Percentiles rank a stretch among this genome's conserved stretches.
Conservation (phyloP, 2,113 vertebrate species). For the Sula dactylatra region DNA sequence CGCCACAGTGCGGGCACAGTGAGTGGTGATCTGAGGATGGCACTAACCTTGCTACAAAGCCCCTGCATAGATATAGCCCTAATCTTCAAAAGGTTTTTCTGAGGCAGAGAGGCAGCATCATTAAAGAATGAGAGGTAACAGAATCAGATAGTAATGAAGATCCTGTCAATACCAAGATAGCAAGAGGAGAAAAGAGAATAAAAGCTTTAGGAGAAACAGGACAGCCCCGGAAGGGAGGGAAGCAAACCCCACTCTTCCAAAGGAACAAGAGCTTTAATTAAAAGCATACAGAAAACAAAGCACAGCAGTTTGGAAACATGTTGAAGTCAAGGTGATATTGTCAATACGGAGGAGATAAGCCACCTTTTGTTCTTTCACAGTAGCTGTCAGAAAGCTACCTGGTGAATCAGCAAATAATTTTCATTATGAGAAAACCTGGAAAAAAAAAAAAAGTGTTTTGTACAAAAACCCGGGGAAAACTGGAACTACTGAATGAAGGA, state of each 20-base stretch:
- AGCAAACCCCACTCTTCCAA: neutral
- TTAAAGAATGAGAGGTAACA: neutral
- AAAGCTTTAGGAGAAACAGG: neutral
- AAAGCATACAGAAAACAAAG: neutral
- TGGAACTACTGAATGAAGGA: neutral
- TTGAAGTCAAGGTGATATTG: neutral
- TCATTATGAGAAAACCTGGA: neutral
- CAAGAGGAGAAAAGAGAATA: neutral
- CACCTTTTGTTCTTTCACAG: neutral
- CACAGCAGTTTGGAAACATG: neutral
- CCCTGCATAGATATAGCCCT: neutral
- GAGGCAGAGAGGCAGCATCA: neutral
- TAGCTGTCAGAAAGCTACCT: neutral
- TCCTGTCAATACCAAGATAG: neutral
- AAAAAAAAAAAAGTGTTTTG: neutral
- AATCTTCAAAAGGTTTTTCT: neutral
- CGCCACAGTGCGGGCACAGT: accelerated
- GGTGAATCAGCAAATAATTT: neutral
- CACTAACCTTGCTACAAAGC: neutral
- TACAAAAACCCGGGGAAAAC: neutral
- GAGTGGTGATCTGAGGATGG: neutral
- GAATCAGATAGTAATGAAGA: neutral
- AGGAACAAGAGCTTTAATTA: neutral
- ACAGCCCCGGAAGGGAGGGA: neutral
- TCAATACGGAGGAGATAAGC: neutral